phyloP scores from a whole-genome alignment of 35 echinoderm and acorn worm species.

The Amphiura filiformis region DNA sequence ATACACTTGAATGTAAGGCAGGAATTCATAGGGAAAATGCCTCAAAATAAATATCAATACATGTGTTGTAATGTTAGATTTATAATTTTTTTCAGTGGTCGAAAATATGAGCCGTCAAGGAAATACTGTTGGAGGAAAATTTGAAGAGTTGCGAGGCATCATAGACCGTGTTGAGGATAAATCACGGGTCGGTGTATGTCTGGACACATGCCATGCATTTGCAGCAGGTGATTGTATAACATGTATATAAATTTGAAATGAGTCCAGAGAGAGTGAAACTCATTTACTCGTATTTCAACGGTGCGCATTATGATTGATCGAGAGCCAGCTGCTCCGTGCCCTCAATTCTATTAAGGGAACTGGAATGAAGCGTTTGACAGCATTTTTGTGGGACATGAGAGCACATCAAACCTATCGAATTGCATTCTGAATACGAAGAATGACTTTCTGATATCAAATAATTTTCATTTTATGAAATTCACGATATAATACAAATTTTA shows the following conservation, averaged over 20 bases:
- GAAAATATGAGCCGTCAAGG: constrained; percentile 98
- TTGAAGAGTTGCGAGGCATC: constrained; percentile 88
- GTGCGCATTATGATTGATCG: not conserved
- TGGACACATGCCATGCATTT: constrained; percentile 95
- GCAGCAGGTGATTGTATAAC: constrained; percentile 71
- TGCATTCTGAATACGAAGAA: too few species aligned
- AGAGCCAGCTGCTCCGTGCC: not conserved
- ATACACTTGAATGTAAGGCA: too few species aligned
- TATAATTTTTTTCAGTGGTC: constrained; percentile 46
- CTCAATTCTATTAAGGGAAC: not conserved
- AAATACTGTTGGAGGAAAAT: constrained; percentile 79
- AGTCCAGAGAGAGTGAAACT: not conserved
- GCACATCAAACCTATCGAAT: too few species aligned
- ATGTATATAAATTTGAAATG: too few species aligned
- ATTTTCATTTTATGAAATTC: too few species aligned
- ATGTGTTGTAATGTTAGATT: too few species aligned
- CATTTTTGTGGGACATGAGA: too few species aligned
- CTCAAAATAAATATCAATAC: too few species aligned
- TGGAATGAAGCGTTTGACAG: too few species aligned
- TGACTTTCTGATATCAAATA: too few species aligned
- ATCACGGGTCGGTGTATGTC: constrained; percentile 72
- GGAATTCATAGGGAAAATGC: too few species aligned
- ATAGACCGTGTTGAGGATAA: constrained; percentile 86
- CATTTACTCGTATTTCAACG: not conserved
- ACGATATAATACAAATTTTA: too few species aligned